Conservation (phyloP, 2,113 vertebrate genomes). For the Muntiacus muntjak region DNA sequence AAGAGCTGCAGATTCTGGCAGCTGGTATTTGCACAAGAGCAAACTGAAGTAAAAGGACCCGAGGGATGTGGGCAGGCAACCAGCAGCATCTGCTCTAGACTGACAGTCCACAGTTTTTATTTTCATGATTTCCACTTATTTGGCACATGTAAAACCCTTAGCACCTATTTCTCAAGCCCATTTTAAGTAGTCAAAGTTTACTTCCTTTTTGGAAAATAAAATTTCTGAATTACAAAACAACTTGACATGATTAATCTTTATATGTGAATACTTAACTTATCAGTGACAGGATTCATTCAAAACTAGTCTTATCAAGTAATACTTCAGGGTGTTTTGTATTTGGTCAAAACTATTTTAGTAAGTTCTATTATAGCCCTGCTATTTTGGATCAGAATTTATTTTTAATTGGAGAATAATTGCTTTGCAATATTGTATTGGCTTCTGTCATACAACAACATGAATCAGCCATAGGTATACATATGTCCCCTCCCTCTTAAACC, state of each 20-base stretch:
- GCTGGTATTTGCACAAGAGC: not conserved
- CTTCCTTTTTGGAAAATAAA: not conserved
- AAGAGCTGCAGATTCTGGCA: not conserved
- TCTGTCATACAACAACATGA: not conserved
- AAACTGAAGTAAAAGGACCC: not conserved
- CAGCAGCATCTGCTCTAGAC: not conserved
- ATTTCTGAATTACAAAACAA: not conserved
- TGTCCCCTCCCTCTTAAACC: not conserved
- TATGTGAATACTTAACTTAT: not conserved
- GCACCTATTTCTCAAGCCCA: not conserved
- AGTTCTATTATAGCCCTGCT: not conserved
- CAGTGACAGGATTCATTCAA: conserved; percentile 28
- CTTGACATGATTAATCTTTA: not conserved
- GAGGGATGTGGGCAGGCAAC: not conserved
- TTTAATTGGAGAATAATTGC: not conserved
- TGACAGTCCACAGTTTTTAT: not conserved
- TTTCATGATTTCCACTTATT: not conserved
- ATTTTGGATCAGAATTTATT: not conserved
- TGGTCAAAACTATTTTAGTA: not conserved
- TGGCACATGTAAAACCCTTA: not conserved
- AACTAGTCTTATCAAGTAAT: not conserved
- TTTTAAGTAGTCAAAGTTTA: not conserved
- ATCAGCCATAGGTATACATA: not conserved
- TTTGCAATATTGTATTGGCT: not conserved
- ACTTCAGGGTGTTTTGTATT: not conserved